Evolutionary conservation across 2,888 invertebrate genomes (phyloP).

Genomic region (Clostera curtula): DNA sequence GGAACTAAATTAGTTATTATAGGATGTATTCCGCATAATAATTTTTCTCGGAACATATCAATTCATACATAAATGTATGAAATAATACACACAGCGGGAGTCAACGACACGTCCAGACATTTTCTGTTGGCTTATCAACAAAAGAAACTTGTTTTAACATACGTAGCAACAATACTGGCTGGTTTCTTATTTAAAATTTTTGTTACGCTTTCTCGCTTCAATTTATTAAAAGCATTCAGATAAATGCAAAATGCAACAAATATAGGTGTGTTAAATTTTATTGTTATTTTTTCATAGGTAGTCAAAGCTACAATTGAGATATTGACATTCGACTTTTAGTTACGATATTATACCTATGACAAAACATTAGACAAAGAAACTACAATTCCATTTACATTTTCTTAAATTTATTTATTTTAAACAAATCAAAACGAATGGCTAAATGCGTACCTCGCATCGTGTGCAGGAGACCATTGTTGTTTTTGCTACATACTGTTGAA

Average conservation of each 20-base stretch:
- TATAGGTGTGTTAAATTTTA: conserved; percentile 31
- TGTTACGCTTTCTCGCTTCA: conserved; percentile 59
- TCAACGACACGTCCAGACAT: conserved; percentile 50
- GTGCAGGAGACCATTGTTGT: too few species aligned
- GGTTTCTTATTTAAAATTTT: conserved; percentile 50
- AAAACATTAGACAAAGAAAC: too few species aligned
- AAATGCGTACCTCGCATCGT: too few species aligned
- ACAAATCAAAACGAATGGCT: too few species aligned
- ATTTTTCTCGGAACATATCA: background rate
- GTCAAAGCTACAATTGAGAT: too few species aligned
- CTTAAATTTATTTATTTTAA: too few species aligned
- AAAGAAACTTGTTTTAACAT: conserved; percentile 61
- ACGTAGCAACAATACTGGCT: conserved; percentile 41
- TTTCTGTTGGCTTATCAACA: conserved; percentile 55
- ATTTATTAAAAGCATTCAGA: conserved; percentile 37
- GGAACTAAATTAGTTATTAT: background rate
- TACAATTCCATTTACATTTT: too few species aligned
- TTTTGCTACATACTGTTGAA: too few species aligned
- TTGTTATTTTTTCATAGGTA: conserved; percentile 11
- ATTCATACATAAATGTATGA: conserved; percentile 11
- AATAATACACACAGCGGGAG: conserved; percentile 29
- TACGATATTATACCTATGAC: too few species aligned
- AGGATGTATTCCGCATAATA: background rate
- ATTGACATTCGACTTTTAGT: too few species aligned
- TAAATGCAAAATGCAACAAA: conserved; percentile 24